Evolutionary conservation across 64 coral and sea anemone genomes (phyloP).

Genomic region (Astreopora myriophthalma): DNA sequence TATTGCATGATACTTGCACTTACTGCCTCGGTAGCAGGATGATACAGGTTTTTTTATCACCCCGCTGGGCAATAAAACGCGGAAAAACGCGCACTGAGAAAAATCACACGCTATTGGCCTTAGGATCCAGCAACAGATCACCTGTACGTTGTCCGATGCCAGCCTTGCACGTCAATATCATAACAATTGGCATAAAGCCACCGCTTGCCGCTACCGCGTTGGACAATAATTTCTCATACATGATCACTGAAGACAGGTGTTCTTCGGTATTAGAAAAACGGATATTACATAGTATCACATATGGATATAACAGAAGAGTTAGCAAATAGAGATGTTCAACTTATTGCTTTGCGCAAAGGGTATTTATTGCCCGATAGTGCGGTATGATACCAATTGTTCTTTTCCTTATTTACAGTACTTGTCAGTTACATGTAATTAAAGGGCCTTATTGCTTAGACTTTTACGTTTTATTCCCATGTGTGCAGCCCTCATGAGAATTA

Average conservation of each 20-base stretch:
- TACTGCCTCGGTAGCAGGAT: background rate
- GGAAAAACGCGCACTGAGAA: background rate
- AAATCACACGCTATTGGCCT: background rate
- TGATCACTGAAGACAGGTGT: slow-evolving; percentile 13
- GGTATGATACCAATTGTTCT: background rate
- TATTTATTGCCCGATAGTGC: background rate
- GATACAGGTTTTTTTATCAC: background rate
- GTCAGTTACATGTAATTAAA: background rate
- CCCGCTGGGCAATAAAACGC: background rate
- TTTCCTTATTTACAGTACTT: background rate
- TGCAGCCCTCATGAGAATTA: too few species aligned
- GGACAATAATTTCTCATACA: background rate
- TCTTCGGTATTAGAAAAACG: background rate
- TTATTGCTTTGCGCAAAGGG: background rate
- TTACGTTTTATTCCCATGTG: too few species aligned
- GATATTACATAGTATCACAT: background rate
- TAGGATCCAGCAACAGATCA: background rate
- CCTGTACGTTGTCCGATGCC: background rate
- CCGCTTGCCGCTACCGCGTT: background rate
- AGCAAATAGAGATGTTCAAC: background rate
- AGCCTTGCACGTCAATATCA: background rate
- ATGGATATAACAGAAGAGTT: background rate
- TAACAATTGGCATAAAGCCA: background rate
- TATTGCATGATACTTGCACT: background rate
- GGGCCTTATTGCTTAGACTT: background rate